Conservation (phyloP, 37 sponge, comb jelly and placozoan genomes). For the Ianthella basta region DNA sequence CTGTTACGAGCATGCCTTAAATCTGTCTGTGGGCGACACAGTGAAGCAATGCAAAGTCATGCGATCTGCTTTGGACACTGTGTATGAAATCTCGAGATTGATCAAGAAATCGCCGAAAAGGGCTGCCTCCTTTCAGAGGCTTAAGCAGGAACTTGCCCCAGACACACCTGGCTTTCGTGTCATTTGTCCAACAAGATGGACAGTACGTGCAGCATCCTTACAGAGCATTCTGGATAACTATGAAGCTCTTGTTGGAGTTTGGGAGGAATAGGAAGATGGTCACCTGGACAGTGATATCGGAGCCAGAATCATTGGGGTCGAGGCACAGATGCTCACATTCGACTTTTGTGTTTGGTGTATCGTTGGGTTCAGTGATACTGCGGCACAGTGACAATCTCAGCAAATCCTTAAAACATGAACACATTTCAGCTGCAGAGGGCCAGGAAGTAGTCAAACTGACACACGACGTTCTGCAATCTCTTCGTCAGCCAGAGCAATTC, state of each 20-base stretch:
- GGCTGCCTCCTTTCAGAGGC: slow-evolving; percentile 44
- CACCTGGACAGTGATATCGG: slow-evolving; percentile 48
- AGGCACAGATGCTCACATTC: slow-evolving; percentile 53
- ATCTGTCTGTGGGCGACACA: slow-evolving; percentile 52
- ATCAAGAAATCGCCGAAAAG: slow-evolving; percentile 69
- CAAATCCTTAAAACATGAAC: slow-evolving; percentile 14
- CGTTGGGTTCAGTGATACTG: slow-evolving; percentile 19
- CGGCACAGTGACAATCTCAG: slow-evolving; percentile 46
- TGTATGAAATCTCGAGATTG: slow-evolving; percentile 58
- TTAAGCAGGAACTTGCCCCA: slow-evolving; percentile 33
- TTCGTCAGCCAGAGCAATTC: slow-evolving; percentile 29
- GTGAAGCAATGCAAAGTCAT: slow-evolving; percentile 43
- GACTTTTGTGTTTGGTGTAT: slow-evolving; percentile 53
- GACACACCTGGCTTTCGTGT: slow-evolving; percentile 51
- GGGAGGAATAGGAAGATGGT: slow-evolving; percentile 23
- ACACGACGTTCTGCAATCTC: neutral
- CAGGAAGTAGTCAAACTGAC: slow-evolving; percentile 36
- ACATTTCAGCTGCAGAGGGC: slow-evolving; percentile 33
- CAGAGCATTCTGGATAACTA: slow-evolving; percentile 46
- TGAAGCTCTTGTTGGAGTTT: slow-evolving; percentile 30
- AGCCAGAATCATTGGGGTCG: slow-evolving; percentile 55
- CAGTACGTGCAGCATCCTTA: slow-evolving; percentile 50
- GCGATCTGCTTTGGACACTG: slow-evolving; percentile 47
- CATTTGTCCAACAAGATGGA: slow-evolving; percentile 59
- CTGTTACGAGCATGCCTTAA: slow-evolving; percentile 65